Base-by-base conservation (phyloP, 2,797 vertebrate species). In the Remorina albescens region DNA sequence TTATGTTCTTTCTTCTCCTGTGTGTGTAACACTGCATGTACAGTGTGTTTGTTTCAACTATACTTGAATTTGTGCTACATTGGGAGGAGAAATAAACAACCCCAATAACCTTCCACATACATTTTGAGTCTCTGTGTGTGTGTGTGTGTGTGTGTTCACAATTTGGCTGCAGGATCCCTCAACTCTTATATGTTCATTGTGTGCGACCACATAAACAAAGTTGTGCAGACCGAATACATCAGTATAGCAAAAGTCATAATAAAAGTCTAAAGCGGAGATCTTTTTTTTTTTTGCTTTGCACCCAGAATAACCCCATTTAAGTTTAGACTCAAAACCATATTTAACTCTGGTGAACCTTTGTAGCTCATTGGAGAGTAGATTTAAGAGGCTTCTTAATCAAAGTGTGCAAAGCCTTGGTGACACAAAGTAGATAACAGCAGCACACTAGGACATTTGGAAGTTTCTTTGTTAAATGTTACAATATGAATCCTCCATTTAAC, bases 341-440 rank as follows among this genome's bases (percentile, higher is more conserved):
- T 87, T 78, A 74, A 85, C 75, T 80, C 37, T 0, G 7, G 25
- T 60, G 18, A 78, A 66, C 21, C 11, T 80, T 79, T 82, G 78
- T 74, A 78, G 71, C 83, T 74, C 34, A 21, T 78, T 26, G 26
- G 30, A 61, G 53, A 67, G 59, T 36, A 47, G 47, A 78, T 88
- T 86, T 75, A 54, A 84, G 70, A 72, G 42, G 30, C n/a, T 71
- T 78, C 53, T 76, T 83, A 82, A 87, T 88, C 81, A 72, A 42
- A 60, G 36, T 55, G 71, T 64, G 71, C 55, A 71, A 77, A 84
- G 80, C 68, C 55, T 59, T 6, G 26, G 71, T 65, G 67, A 83
- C 78, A 78, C 63, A 51, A 63, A 42, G 65, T 15, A 76, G 79
- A 86, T 86, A 78, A 82, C 63, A 51, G 58, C n/a, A 8, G 65